Percentiles rank a stretch among this genome's conserved stretches.
These are phyloP conservation scores for Ceyx cyanopectus DNA, from an alignment of 2,113 vertebrate genomes.

Conservation along the genomic window DNA sequence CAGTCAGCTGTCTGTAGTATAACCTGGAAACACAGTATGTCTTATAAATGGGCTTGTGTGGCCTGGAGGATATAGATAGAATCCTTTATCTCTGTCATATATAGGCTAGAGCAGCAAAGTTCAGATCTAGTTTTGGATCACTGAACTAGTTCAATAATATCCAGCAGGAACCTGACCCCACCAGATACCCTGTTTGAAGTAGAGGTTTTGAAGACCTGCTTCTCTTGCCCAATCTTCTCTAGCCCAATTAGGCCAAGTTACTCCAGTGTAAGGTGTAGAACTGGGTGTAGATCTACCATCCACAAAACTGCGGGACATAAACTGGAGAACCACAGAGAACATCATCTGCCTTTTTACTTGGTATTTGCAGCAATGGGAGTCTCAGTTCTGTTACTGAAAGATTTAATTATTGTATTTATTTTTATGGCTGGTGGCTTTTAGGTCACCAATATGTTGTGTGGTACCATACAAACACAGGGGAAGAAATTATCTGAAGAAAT, in stretches of 20 bases:
- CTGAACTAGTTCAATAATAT: constrained; percentile 47
- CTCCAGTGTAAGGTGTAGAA: not conserved
- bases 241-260: not conserved
- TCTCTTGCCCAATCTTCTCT: not conserved
- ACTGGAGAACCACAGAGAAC: not conserved
- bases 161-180: constrained; percentile 29
- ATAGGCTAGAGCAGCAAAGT: constrained; percentile 60
- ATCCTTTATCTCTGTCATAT: constrained; percentile 38
- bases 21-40: constrained; percentile 26
- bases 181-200: not conserved
- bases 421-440: not conserved
- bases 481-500: not conserved
- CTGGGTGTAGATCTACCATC: not conserved
- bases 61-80: constrained; percentile 48
- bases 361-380: not conserved
- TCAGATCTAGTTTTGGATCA: constrained; percentile 54
- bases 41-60: constrained; percentile 4
- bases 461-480: not conserved
- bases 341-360: not conserved
- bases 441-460: not conserved
- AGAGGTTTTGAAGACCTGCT: not conserved
- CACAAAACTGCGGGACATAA: not conserved
- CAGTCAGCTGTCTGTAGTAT: constrained; percentile 29
- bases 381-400: not conserved
- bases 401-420: not conserved